These are phyloP conservation scores for Rutpela maculata DNA, from an alignment of 2,888 invertebrate genomes.

Conservation along the genomic window DNA sequence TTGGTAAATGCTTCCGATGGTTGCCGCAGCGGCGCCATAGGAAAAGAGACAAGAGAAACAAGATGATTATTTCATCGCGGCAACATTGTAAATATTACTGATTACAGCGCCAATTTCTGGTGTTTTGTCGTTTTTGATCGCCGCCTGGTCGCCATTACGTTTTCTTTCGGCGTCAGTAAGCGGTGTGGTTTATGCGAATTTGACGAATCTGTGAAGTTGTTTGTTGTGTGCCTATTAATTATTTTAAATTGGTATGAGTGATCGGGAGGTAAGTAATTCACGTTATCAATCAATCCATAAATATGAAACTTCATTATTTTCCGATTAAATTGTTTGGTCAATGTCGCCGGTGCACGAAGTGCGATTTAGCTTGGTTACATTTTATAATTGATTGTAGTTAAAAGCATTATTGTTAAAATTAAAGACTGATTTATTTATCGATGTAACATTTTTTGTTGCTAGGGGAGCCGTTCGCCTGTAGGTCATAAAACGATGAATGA, in stretches of 20 bases:
- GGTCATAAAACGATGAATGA: constrained; percentile 68
- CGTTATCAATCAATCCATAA: not conserved
- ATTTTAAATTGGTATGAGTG: constrained; percentile 34
- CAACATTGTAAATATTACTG: not conserved
- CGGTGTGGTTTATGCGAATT: not conserved
- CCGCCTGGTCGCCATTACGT: constrained; percentile 66
- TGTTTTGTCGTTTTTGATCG: not conserved
- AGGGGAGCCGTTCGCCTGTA: constrained; percentile 68
- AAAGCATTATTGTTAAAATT: not conserved
- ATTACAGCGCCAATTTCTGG: not conserved
- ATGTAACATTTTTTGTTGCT: constrained; percentile 47
- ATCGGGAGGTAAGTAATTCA: constrained; percentile 38
- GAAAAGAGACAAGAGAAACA: too few species aligned
- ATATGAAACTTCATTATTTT: not conserved
- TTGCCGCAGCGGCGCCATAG: too few species aligned
- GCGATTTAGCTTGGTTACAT: not conserved
- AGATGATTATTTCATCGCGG: too few species aligned
- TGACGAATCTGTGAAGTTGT: not conserved
- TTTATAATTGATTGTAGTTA: not conserved
- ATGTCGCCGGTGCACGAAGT: constrained; percentile 15
- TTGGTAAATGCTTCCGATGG: too few species aligned
- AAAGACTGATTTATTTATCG: constrained; percentile 32
- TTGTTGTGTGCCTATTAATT: not conserved
- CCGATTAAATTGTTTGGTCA: not conserved
- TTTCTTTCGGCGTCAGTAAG: constrained; percentile 8